Evolutionary conservation across 2,888 invertebrate species (phyloP).

Genomic region (Philereme transversata): DNA sequence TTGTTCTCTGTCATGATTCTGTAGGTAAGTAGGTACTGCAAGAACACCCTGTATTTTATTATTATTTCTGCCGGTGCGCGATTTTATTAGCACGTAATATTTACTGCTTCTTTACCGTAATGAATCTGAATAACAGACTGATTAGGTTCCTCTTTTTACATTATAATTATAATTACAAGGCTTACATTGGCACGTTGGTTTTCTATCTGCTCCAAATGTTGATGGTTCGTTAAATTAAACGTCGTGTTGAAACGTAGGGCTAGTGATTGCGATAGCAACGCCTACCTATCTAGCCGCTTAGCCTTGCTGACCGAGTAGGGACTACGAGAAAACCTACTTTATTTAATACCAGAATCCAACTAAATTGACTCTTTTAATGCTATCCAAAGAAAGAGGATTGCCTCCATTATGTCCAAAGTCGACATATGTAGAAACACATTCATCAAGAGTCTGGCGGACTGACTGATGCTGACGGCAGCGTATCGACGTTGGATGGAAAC

Average conservation of each 20-base stretch:
- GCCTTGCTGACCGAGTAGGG: no score
- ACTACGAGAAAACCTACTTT: no score
- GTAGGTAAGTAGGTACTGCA: no score
- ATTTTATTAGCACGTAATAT: conserved; percentile 79
- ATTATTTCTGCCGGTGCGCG: conserved; percentile 76
- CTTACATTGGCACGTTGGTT: conserved; percentile 67
- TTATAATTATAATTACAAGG: conserved; percentile 82
- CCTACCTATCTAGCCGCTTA: conserved; percentile 52
- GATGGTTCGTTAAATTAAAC: conserved; percentile 81
- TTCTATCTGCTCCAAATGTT: conserved; percentile 67
- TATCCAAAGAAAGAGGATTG: no score
- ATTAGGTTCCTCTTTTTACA: conserved; percentile 72
- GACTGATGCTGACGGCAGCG: no score
- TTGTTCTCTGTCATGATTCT: no score
- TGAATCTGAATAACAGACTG: conserved; percentile 77
- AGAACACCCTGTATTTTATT: conserved; percentile 71
- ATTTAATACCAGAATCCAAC: no score
- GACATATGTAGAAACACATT: no score
- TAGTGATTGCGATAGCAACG: conserved; percentile 58
- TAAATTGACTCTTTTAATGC: no score
- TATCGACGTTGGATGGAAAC: no score
- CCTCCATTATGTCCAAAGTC: no score
- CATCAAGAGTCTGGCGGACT: no score
- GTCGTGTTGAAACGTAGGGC: conserved; percentile 57
- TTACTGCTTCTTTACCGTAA: conserved; percentile 76